Conservation (phyloP, 2,888 invertebrate species). For the Cyclophora albipunctata region DNA sequence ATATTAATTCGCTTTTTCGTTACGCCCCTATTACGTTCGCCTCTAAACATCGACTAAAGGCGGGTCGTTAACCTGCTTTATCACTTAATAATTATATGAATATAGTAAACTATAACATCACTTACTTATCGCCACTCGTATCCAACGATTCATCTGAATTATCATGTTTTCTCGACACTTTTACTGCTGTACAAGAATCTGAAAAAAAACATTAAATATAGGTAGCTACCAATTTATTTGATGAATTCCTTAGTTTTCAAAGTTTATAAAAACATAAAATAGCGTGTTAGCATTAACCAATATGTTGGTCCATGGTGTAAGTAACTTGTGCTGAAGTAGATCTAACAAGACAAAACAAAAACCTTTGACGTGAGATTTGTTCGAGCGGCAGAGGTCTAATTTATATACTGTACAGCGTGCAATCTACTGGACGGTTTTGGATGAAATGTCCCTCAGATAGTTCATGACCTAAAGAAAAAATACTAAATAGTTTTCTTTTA, state of each 20-base stretch:
- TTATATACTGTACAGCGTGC: too few species aligned
- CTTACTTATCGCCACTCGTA: conserved; percentile 8
- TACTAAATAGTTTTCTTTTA: background rate
- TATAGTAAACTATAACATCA: background rate
- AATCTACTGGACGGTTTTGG: background rate
- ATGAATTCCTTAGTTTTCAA: too few species aligned
- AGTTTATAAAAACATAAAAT: too few species aligned
- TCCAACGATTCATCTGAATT: conserved; percentile 1
- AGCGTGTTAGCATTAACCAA: too few species aligned
- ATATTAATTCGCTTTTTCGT: too few species aligned
- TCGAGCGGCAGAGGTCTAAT: too few species aligned
- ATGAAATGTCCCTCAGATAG: background rate
- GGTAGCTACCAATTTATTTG: background rate
- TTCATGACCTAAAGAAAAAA: background rate
- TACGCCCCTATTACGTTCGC: too few species aligned
- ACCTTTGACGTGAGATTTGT: background rate
- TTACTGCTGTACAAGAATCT: conserved; percentile 43
- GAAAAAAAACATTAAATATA: conserved; percentile 8
- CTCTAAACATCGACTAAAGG: too few species aligned
- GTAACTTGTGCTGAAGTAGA: too few species aligned
- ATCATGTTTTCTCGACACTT: conserved; percentile 30
- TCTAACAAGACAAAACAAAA: background rate
- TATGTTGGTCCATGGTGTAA: too few species aligned
- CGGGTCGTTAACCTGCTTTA: too few species aligned
- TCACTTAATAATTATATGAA: too few species aligned